Evolutionary conservation across 2,888 invertebrate genomes (phyloP).

Genomic region (Mythimna pallens): DNA sequence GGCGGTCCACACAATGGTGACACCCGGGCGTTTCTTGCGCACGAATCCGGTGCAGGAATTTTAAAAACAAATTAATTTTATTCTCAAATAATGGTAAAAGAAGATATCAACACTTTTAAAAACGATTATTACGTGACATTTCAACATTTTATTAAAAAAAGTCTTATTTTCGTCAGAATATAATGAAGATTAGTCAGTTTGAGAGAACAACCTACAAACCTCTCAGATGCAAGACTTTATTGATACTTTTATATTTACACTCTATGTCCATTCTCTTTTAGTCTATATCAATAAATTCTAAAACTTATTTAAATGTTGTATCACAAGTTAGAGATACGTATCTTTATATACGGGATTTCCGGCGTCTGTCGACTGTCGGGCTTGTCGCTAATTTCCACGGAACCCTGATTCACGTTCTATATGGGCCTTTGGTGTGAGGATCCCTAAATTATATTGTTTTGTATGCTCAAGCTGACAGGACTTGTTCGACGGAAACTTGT

Average conservation of each 20-base stretch:
- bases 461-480: constrained; percentile 18
- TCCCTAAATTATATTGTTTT: constrained; percentile 45
- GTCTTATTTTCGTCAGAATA: background rate
- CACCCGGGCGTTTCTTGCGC: too few relatives aligned
- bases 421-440: constrained; percentile 48
- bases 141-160: too few relatives aligned
- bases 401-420: constrained; percentile 73
- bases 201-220: background rate
- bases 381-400: constrained; percentile 81
- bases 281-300: constrained; percentile 81
- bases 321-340: constrained; percentile 83
- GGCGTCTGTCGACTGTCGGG: constrained; percentile 78
- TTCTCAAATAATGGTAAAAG: background rate
- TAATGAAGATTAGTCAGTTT: background rate
- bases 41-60: too few relatives aligned
- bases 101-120: constrained; percentile 17
- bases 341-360: constrained; percentile 89
- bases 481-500: constrained; percentile 16
- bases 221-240: constrained; percentile 7
- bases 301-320: constrained; percentile 87
- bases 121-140: too few relatives aligned
- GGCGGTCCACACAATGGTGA: too few relatives aligned
- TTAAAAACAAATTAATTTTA: background rate
- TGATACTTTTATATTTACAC: background rate
- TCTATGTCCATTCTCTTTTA: constrained; percentile 52